phyloP scores from a whole-genome alignment of 92 coral and sea anemone species.

The Diadumene lineata region DNA sequence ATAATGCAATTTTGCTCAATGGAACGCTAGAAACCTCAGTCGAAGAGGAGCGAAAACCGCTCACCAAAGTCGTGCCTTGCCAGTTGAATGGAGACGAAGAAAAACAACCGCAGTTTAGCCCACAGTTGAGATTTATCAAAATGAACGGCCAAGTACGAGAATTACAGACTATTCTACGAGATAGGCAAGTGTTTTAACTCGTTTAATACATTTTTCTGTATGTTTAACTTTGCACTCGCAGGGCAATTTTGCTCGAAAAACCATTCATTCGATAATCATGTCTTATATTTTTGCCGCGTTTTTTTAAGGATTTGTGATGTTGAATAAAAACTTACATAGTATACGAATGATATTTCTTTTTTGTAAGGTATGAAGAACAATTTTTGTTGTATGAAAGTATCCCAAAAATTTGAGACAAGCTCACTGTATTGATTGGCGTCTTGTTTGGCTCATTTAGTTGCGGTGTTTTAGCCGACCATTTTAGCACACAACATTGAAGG shows the following conservation, averaged over 20 bases:
- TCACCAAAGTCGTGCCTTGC: slow-evolving; percentile 12
- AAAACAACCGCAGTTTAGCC: slow-evolving; percentile 50
- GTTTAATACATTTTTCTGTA: neutral
- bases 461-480: too few relatives aligned
- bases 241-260: neutral
- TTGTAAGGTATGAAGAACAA: too few relatives aligned
- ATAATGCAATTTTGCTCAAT: slow-evolving; percentile 26
- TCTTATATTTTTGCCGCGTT: neutral
- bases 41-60: slow-evolving; percentile 33
- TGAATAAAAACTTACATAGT: too few relatives aligned
- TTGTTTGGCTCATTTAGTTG: too few relatives aligned
- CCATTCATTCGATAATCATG: neutral
- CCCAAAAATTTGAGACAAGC: too few relatives aligned
- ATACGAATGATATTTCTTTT: too few relatives aligned
- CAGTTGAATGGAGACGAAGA: neutral
- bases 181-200: slow-evolving; percentile 56
- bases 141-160: slow-evolving; percentile 94
- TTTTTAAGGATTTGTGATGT: neutral
- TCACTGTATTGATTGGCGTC: too few relatives aligned
- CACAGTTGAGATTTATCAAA: slow-evolving; percentile 73
- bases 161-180: slow-evolving; percentile 88
- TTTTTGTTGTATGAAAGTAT: too few relatives aligned
- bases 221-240: neutral
- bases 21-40: slow-evolving; percentile 30
- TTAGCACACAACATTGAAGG: too few relatives aligned